These are phyloP conservation scores for Philaethria dido DNA, from an alignment of 2,888 invertebrate species.

Conservation along the genomic window DNA sequence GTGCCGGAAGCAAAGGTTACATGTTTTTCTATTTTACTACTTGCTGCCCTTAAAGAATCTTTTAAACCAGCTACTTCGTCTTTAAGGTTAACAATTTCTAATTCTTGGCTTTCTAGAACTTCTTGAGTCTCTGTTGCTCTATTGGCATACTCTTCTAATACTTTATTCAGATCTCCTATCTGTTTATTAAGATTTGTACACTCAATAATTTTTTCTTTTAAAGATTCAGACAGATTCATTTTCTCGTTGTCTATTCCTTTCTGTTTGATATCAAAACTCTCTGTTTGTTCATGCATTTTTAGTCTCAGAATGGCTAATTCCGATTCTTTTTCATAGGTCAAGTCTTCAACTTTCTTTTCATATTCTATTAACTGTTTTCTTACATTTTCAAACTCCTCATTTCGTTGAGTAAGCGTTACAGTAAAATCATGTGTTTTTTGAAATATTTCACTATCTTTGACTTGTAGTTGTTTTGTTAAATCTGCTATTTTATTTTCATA, in stretches of 20 bases:
- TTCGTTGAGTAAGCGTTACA: slow-evolving; percentile 62
- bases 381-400: slow-evolving; percentile 74
- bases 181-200: slow-evolving; percentile 76
- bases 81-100: slow-evolving; percentile 89
- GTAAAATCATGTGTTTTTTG: slow-evolving; percentile 71
- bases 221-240: slow-evolving; percentile 57
- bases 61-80: slow-evolving; percentile 83
- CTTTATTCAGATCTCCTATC: slow-evolving; percentile 79
- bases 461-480: slow-evolving; percentile 59
- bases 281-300: slow-evolving; percentile 78
- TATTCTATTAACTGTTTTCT: slow-evolving; percentile 67
- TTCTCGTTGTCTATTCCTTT: slow-evolving; percentile 63
- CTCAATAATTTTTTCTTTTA: slow-evolving; percentile 75
- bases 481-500: slow-evolving; percentile 57
- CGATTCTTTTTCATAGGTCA: slow-evolving; percentile 79
- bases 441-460: slow-evolving; percentile 72
- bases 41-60: slow-evolving; percentile 59
- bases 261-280: slow-evolving; percentile 57
- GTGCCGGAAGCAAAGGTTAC: slow-evolving; percentile 77
- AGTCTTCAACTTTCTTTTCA: slow-evolving; percentile 76
- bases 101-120: slow-evolving; percentile 87
- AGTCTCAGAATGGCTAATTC: slow-evolving; percentile 81
- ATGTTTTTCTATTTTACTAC: slow-evolving; percentile 71
- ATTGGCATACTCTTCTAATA: slow-evolving; percentile 81
- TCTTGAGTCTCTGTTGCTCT: slow-evolving; percentile 84